These are phyloP conservation scores for Falco columbarius DNA, from an alignment of 2,797 vertebrate species.

Conservation along the genomic window DNA sequence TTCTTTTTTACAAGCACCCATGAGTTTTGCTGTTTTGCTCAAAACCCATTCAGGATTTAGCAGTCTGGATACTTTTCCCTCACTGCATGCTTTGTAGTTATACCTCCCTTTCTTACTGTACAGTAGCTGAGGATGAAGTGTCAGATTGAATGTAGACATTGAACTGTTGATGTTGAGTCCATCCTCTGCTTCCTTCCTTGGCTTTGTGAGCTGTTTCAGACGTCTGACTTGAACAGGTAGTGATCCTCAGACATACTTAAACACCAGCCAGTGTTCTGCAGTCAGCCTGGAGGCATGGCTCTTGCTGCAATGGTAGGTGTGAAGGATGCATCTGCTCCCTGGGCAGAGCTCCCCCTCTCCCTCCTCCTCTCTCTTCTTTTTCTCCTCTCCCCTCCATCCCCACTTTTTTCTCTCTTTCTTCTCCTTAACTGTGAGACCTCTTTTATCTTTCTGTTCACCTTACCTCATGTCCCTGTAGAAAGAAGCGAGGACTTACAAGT, in stretches of 20 bases:
- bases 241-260: neutral
- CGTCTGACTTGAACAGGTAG: neutral
- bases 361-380: neutral
- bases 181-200: neutral
- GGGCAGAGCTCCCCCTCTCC: neutral
- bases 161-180: neutral
- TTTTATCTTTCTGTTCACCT: neutral
- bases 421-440: neutral
- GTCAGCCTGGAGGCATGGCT: neutral
- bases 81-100: neutral
- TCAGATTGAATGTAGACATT: neutral
- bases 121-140: neutral
- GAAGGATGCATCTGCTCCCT: neutral
- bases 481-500: neutral
- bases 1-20: neutral
- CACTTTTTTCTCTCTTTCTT: neutral
- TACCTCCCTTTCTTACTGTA: neutral
- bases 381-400: neutral
- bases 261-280: neutral
- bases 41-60: neutral
- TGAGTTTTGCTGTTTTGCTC: neutral
- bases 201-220: neutral
- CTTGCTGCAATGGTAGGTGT: neutral
- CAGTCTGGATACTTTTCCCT: neutral
- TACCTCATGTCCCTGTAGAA: neutral